Conservation (phyloP, 2,113 vertebrate genomes). For the Vulpes lagopus region DNA sequence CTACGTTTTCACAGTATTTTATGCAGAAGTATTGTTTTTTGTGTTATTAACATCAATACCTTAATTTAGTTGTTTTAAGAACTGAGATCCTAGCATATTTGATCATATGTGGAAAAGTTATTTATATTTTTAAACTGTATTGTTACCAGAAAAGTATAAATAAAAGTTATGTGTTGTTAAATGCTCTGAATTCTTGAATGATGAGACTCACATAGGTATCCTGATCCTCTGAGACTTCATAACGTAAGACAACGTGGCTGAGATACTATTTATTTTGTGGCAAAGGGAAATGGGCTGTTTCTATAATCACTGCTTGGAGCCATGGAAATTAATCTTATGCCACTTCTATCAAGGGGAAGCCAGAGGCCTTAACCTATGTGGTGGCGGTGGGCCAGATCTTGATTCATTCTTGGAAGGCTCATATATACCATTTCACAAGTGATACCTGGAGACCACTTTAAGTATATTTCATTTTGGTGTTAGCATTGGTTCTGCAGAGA, state of each 20-base stretch:
- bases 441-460: constrained; percentile 59
- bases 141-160: not conserved
- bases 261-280: not conserved
- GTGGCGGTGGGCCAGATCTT: not conserved
- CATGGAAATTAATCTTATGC: constrained; percentile 51
- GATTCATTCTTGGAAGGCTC: constrained; percentile 59
- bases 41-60: not conserved
- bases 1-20: not conserved
- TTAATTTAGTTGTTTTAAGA: not conserved
- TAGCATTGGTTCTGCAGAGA: constrained; percentile 20
- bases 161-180: not conserved
- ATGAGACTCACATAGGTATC: not conserved
- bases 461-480: not conserved
- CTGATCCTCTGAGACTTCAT: not conserved
- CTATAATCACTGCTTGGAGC: not conserved
- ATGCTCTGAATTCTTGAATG: not conserved
- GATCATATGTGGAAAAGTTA: not conserved
- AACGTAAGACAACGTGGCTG: not conserved
- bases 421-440: not conserved
- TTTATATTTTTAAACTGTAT: not conserved
- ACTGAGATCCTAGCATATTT: not conserved
- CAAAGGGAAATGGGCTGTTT: constrained; percentile 7
- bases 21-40: not conserved
- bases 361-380: not conserved
- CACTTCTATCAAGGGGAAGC: constrained; percentile 33